phyloP scores from a whole-genome alignment of 2,113 vertebrate species.

The Nothocercus nigrocapillus region DNA sequence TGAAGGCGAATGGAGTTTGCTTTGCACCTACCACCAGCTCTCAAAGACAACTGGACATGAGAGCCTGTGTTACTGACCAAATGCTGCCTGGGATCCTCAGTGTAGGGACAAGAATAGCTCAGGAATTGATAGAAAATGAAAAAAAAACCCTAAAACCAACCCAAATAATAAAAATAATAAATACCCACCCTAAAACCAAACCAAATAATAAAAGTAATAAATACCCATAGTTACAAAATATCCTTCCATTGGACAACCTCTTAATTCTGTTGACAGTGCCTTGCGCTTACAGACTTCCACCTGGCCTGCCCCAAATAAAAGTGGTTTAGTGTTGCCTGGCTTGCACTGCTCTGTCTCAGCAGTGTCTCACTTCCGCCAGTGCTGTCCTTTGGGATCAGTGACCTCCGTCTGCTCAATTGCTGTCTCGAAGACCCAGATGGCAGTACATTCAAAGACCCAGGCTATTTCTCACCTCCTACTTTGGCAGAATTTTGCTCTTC shows the following conservation, averaged over 20 bases:
- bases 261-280: not conserved
- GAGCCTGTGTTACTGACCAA: not conserved
- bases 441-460: not conserved
- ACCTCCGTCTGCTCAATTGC: not conserved
- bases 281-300: not conserved
- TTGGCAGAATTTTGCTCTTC: not conserved
- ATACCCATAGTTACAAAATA: not conserved
- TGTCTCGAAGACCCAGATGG: not conserved
- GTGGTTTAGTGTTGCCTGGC: not conserved
- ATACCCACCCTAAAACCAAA: not conserved
- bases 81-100: not conserved
- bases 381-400: not conserved
- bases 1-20: not conserved
- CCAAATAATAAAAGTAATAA: not conserved
- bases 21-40: not conserved
- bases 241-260: not conserved
- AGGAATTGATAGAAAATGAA: not conserved
- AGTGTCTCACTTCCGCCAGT: not conserved
- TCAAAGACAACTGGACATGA: not conserved
- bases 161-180: not conserved
- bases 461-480: not conserved
- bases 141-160: not conserved
- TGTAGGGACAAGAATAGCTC: not conserved
- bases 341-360: not conserved
- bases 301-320: not conserved